Evolutionary conservation across 2,797 vertebrate species (phyloP), one percentile per base, ranked within the genome.

Genomic region (Sebastes minor): DNA sequence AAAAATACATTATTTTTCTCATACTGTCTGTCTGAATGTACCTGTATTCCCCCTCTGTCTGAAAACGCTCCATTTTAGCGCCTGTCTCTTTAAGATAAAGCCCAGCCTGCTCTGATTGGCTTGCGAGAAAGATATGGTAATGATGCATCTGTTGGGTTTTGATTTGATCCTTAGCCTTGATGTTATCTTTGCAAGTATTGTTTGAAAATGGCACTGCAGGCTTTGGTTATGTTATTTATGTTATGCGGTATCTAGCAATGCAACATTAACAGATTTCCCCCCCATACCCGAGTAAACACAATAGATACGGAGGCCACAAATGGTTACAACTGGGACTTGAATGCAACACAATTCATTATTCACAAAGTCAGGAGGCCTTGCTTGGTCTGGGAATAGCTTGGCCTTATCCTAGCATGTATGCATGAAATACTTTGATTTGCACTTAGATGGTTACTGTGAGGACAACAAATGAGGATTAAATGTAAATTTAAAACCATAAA

Each of bases 281-380:
- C 13, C 33, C 22, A 56, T 57, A 22, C 42, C 52, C 4, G 66
- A 46, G 73, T 71, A 85, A 84, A 81, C 80, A 78, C 67, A 74
- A 60, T 20, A 57, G 33, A 89, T 85, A 79, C 71, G 35, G 56
- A 76, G 79, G 84, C 78, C 23, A 70, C 35, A 74, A 74, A 87
- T 85, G 25, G 87, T 89, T 88, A 78, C 88, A 77, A 53, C 68
- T 76, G 82, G 78, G 88, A 89, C 86, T 91, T 77, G 35, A 80
- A 67, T 85, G 69, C 70, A 88, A 52, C 80, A 63, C 65, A 60
- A 71, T 82, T 92, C 76, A 87, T 91, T 91, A 91, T 86, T 85
- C 67, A 77, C 78, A 73, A 81, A 77, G 76, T 77, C 86, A 75
- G 49, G 66, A 83, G 61, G 67, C 53, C 57, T 46, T 8, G 25